Base-by-base conservation (phyloP, 1,140 invertebrate genomes). In the Macrobrachium rosenbergii region DNA sequence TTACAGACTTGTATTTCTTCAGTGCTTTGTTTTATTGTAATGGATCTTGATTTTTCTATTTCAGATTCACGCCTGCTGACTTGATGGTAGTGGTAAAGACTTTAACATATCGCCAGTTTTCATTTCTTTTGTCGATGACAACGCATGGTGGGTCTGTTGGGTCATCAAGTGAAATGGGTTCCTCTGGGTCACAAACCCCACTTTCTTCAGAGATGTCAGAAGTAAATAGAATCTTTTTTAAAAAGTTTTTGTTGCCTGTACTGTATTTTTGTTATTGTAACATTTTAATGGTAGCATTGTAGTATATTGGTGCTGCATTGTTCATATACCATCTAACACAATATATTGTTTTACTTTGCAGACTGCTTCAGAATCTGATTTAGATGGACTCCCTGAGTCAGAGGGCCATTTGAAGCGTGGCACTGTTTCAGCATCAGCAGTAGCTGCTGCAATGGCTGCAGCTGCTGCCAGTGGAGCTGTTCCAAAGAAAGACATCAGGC, bases 81-180 rank as follows among this genome's bases (percentile, higher is more conserved):
- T 67, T 90, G 10, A 88, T 90, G 89, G 86, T 90, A n/a, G 83
- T 90, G 52, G 85, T 88, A 73, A 90, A 90, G 67, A 88, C 89
- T 0, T 67, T 90, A 8, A 90, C 83, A 43, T 90, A 90, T 60
- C 82, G 86, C 17, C 89, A 90, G 83, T 88, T 90, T 59, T 88
- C 89, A n/a, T 90, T 88, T 80, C 83, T 90, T 17, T 52, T 90
- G 82, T 87, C 89, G 11, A 88, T 90, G 89, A 69, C 87, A 10
- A 64, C 80, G 2, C 83, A 88, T 60, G 67, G 69, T 28, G 84
- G 83, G n/a, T 87, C 83, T 0, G 89, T 63, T 7, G 89, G 67
- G 5, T 88, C 84, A n/a, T 81, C 82, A 23, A 89, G 85, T 23
- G 88, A 87, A 37, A 73, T 86, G 17, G 88, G 87, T 5, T 87